Percentiles rank a stretch among this genome's conserved stretches.
Evolutionary conservation across 2,113 vertebrate species (phyloP).

Genomic region (Rattus rattus): DNA sequence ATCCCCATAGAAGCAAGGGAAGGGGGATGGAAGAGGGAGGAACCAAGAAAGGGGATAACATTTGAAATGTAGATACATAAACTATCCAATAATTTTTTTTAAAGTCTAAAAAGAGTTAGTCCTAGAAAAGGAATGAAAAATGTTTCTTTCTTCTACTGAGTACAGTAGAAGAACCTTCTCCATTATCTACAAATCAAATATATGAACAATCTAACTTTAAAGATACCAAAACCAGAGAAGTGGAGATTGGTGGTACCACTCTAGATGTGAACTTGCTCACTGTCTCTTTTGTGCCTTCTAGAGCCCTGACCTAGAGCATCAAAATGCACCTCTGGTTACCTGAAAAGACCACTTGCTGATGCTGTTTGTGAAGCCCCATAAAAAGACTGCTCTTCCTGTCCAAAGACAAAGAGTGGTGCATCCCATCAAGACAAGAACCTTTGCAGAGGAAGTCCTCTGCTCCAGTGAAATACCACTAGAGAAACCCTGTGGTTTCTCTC

Average conservation of each 20-base stretch:
- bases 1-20: no score
- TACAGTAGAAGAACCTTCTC: neutral
- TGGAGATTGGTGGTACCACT: neutral
- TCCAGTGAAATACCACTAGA: neutral
- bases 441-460: neutral
- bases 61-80: no score
- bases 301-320: neutral
- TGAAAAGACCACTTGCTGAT: neutral
- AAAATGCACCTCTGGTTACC: neutral
- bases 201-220: neutral
- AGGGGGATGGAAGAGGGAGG: no score
- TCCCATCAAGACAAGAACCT: neutral
- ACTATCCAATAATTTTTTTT: no score
- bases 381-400: neutral
- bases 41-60: no score
- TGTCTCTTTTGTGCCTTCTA: neutral
- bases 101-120: neutral
- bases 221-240: rapidly evolving
- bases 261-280: neutral
- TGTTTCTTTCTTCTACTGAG: neutral
- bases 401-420: neutral
- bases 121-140: neutral
- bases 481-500: neutral
- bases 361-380: neutral
- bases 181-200: neutral